Conservation (phyloP, 2,888 invertebrate species). For the Pristionchus japonicus region DNA sequence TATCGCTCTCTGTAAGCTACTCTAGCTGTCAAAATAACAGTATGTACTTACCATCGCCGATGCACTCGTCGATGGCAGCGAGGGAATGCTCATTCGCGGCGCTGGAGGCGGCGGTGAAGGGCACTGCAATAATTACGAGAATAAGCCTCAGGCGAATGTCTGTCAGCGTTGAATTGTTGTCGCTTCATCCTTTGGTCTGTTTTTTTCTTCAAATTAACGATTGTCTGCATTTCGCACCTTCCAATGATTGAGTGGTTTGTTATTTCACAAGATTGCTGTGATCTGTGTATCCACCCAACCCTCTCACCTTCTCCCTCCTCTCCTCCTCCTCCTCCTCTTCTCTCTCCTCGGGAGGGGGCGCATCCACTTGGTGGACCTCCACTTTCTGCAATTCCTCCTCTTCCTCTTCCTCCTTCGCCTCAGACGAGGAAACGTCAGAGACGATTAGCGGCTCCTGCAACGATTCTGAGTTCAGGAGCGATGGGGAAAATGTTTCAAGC, state of each 20-base stretch:
- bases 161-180: too few relatives aligned
- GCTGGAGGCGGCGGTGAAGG: slow-evolving; percentile 40
- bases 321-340: background rate
- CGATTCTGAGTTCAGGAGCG: too few relatives aligned
- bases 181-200: too few relatives aligned
- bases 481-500: too few relatives aligned
- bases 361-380: slow-evolving; percentile 30
- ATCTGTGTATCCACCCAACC: too few relatives aligned
- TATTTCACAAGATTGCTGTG: too few relatives aligned
- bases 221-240: too few relatives aligned
- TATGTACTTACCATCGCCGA: background rate
- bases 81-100: background rate
- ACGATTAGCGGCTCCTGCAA: slow-evolving; percentile 56
- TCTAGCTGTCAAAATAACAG: too few relatives aligned
- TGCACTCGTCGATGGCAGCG: background rate
- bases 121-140: too few relatives aligned
- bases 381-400: slow-evolving; percentile 26
- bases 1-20: too few relatives aligned
- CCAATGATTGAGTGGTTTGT: too few relatives aligned
- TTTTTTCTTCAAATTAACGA: background rate
- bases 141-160: too few relatives aligned
- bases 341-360: background rate
- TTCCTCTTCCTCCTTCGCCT: slow-evolving; percentile 58
- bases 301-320: background rate
- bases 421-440: slow-evolving; percentile 64